A percentile compares a stretch with the other conserved stretches of the same genome.
These are phyloP conservation scores for Megalops atlanticus DNA, from an alignment of 2,113 vertebrate species.

Conservation along the genomic window DNA sequence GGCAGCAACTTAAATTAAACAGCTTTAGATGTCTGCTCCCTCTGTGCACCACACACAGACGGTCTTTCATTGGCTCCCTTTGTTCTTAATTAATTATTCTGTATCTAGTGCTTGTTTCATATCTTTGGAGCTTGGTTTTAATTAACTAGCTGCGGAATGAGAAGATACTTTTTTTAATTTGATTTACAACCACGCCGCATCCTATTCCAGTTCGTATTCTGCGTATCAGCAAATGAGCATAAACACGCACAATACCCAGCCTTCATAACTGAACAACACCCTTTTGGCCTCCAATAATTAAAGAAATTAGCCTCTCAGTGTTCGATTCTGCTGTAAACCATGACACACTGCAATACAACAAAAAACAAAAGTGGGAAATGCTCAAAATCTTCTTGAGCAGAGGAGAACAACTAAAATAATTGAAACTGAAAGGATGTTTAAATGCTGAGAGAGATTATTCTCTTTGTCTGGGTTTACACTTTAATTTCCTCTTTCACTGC, in stretches of 20 bases:
- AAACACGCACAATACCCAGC: background rate
- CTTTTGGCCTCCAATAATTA: background rate
- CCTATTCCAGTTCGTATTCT: background rate
- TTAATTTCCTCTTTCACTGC: background rate
- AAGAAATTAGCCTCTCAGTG: background rate
- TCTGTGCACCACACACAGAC: background rate
- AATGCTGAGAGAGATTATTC: background rate
- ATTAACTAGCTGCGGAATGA: background rate
- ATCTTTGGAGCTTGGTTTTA: background rate
- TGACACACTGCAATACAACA: background rate
- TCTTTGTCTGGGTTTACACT: background rate
- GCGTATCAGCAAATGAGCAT: background rate
- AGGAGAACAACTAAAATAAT: background rate
- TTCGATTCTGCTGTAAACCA: background rate
- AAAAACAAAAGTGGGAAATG: background rate
- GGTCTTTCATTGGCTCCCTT: background rate
- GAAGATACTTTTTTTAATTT: background rate
- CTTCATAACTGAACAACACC: background rate
- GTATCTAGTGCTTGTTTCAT: background rate
- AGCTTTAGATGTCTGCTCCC: background rate
- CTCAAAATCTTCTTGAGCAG: background rate
- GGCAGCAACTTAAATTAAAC: background rate
- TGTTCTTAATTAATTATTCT: slow-evolving; percentile 1
- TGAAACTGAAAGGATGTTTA: background rate
- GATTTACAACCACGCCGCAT: background rate